Percentiles rank a stretch among this genome's conserved stretches.
These are phyloP conservation scores for Phylloscopus whistleri DNA, from an alignment of 2,113 vertebrate genomes.

Conservation along the genomic window DNA sequence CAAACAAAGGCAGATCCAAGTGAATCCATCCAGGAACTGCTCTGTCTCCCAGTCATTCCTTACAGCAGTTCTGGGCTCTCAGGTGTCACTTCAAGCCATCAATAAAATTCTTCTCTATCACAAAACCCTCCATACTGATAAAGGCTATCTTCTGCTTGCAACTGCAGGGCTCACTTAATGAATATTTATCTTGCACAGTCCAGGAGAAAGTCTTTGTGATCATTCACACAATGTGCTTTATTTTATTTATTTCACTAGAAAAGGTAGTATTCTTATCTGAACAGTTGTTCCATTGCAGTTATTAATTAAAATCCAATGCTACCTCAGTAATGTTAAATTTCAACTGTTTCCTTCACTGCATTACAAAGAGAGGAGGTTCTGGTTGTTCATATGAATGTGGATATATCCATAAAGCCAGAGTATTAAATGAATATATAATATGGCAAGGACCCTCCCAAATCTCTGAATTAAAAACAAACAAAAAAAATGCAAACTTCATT, in stretches of 20 bases:
- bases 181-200: background rate
- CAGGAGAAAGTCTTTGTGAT: background rate
- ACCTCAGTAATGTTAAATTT: conserved; percentile 39
- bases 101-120: background rate
- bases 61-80: background rate
- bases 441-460: background rate
- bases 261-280: background rate
- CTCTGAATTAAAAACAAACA: background rate
- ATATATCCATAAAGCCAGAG: conserved; percentile 42
- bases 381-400: conserved; percentile 39
- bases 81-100: background rate
- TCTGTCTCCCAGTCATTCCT: background rate
- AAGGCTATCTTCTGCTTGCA: background rate
- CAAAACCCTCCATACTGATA: background rate
- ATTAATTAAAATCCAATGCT: conserved; percentile 62
- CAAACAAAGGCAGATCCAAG: background rate
- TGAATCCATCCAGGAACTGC: background rate
- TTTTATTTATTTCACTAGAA: background rate
- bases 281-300: conserved; percentile 1
- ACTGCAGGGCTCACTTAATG: conserved; percentile 13
- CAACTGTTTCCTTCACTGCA: conserved; percentile 42
- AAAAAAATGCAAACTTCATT: background rate
- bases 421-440: conserved; percentile 71
- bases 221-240: background rate
- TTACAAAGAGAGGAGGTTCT: conserved; percentile 56